Base-by-base conservation (phyloP, 2,113 vertebrate genomes). In the Pelecanus crispus region DNA sequence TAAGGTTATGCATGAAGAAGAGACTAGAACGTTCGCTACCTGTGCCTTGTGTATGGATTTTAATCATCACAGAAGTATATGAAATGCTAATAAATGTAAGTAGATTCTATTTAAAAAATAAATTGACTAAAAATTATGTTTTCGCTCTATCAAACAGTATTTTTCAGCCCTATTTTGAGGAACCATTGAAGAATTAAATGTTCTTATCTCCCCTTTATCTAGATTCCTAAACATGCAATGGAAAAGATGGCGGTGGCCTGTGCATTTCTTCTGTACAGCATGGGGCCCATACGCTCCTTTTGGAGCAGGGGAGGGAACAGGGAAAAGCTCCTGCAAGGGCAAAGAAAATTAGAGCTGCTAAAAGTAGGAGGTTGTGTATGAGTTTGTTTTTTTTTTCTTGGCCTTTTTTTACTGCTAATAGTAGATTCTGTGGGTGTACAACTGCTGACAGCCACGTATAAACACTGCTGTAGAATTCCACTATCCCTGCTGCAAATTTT, bases 401-500 rank as follows among this genome's bases (percentile, higher is more conserved):
- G 45, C 25, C 22, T 38, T 95, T 90, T 91, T 81, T 20, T 63
- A 84, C 68, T 92, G 80, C 90, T 93, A 77, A 87, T 77, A 65
- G 95, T 38, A 62, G 92, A 94, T 95, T 97, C 86, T 81, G 75
- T 92, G 75, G 59, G 49, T 88, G 82, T 89, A 52, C 49, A 74
- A 58, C 83, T 86, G 71, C 94, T 73, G 78, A 90, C 78, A 95
- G 55, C 55, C 75, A 65, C 28, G 22, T 32, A 34, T 49, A 94
- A 95, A 94, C 47, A 45, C 13, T 83, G 56, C 77, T 84, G 36
- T 24, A 70, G 89, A 72, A 90, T 92, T 78, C 66, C 53, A 40
- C 88, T 93, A 67, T 68, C 53, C 84, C 47, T 97, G 72, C 81
- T 92, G 72, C 59, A 80, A 88, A 84, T 78, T 87, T 71, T 72